A percentile compares a stretch with the other conserved stretches of the same genome.
Evolutionary conservation across 2,113 vertebrate species (phyloP).

Genomic region (Suricata suricatta): DNA sequence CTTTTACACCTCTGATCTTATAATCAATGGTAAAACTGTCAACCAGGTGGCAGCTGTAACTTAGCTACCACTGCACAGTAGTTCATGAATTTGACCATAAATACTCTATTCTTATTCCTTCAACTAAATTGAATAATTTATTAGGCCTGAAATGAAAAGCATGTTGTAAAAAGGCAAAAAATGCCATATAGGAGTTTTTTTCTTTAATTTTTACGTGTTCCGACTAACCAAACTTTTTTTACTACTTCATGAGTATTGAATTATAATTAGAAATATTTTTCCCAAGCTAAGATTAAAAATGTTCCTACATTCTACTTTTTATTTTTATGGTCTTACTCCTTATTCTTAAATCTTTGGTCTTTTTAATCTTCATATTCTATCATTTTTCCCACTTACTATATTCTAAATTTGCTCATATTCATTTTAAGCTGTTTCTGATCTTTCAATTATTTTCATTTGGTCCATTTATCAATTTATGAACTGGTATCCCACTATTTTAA

Average conservation of each 20-base stretch:
- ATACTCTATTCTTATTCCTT: neutral
- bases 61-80: neutral
- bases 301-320: neutral
- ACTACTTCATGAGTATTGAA: neutral
- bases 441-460: constrained; percentile 31
- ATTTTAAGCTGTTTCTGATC: neutral
- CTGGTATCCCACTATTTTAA: neutral
- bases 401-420: neutral
- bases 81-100: neutral
- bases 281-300: neutral
- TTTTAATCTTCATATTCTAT: neutral
- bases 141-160: neutral
- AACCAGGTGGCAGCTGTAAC: neutral
- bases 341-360: neutral
- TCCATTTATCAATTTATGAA: neutral
- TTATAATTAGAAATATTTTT: neutral
- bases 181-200: neutral
- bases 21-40: neutral
- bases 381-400: neutral
- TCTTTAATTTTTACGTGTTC: neutral
- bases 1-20: neutral
- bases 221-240: neutral
- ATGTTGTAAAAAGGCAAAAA: neutral
- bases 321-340: neutral
- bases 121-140: neutral